phyloP scores from a whole-genome alignment of 2,113 vertebrate species.

The Muntiacus reevesi region DNA sequence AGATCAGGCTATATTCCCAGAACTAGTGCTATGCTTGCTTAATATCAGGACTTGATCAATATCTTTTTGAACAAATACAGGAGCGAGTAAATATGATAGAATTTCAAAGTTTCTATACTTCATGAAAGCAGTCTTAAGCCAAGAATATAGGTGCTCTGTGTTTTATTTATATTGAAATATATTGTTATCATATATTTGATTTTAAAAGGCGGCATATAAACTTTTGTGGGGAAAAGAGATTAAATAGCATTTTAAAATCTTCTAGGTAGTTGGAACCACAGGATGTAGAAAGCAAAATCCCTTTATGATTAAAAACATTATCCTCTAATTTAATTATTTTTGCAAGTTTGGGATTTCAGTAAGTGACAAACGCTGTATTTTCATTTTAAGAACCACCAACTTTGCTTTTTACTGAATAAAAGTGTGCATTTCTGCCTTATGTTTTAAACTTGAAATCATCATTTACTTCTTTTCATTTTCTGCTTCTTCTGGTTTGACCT shows the following conservation, averaged over 20 bases:
- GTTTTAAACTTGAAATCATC: constrained; percentile 8
- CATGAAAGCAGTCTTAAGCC: not conserved
- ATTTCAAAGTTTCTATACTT: not conserved
- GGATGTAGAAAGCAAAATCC: constrained; percentile 13
- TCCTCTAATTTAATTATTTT: constrained; percentile 32
- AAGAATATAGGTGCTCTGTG: not conserved
- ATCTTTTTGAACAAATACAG: not conserved
- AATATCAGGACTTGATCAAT: not conserved
- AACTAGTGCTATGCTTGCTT: not conserved
- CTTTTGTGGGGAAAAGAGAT: not conserved
- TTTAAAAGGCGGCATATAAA: constrained; percentile 13
- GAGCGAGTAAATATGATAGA: not conserved
- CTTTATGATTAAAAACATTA: constrained; percentile 22
- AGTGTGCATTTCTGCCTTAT: not conserved
- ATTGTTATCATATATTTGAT: not conserved
- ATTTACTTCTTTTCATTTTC: not conserved
- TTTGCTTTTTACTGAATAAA: constrained; percentile 18
- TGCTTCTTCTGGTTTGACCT: not conserved
- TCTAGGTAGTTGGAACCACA: not conserved
- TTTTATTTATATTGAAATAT: constrained; percentile 1
- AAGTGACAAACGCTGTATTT: not conserved
- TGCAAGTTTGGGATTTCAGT: constrained; percentile 9
- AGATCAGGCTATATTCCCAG: not conserved
- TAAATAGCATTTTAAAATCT: constrained; percentile 22
- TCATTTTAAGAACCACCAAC: constrained; percentile 28